phyloP scores from a whole-genome alignment of 2,797 vertebrate genomes.

The Sebastes iracundus region DNA sequence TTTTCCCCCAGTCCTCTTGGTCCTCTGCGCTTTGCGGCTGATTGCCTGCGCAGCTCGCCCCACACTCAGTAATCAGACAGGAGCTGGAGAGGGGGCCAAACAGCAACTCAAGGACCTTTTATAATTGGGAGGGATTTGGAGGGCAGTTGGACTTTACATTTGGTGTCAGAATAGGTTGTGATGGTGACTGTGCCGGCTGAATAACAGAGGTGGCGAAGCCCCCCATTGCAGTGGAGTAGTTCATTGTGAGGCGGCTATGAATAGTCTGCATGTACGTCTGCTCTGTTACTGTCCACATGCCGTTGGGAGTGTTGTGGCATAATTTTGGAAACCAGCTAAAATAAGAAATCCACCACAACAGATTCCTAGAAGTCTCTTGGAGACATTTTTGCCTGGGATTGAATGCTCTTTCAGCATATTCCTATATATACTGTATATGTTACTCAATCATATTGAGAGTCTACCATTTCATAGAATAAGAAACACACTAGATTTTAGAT shows the following conservation, averaged over 20 bases:
- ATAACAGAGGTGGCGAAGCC: constrained; percentile 54
- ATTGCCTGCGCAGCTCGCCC: constrained; percentile 80
- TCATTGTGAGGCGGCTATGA: constrained; percentile 54
- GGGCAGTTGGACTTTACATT: constrained; percentile 80
- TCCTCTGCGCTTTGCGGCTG: constrained; percentile 79
- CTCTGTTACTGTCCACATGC: constrained; percentile 29
- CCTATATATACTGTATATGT: neutral
- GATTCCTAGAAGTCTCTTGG: neutral
- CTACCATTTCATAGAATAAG: neutral
- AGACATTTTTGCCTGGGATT: neutral
- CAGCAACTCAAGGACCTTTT: constrained; percentile 84
- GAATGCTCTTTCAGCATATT: constrained; percentile 5
- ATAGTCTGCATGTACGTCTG: constrained; percentile 41
- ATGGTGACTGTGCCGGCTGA: constrained; percentile 55
- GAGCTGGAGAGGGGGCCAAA: constrained; percentile 78
- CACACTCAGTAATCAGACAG: constrained; percentile 86
- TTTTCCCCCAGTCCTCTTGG: constrained; percentile 65
- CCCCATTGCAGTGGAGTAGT: constrained; percentile 59
- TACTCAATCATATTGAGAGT: constrained; percentile 5
- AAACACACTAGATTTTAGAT: constrained; percentile 7
- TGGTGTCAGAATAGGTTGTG: constrained; percentile 73
- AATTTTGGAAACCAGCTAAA: constrained; percentile 28
- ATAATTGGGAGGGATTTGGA: constrained; percentile 82
- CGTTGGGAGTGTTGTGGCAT: neutral
- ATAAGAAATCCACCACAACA: neutral